phyloP scores from a whole-genome alignment of 92 coral and sea anemone species.

The Epizoanthus stellaris region DNA sequence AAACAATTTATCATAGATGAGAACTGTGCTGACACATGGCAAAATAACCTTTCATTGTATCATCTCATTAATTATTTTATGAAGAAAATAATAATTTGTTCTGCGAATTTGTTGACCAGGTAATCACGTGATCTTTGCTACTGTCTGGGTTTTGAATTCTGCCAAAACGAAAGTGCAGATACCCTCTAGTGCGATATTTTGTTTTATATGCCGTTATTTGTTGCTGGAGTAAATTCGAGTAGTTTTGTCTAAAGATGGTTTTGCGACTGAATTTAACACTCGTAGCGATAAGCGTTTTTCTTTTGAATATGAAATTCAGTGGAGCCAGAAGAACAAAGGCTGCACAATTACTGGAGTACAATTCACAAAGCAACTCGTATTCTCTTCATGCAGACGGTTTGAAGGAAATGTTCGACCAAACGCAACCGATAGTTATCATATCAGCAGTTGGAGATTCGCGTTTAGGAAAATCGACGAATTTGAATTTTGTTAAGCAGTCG shows the following conservation, averaged over 20 bases:
- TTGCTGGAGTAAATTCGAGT: too few species aligned
- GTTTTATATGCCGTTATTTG: too few species aligned
- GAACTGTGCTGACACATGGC: neutral
- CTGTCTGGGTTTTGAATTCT: too few species aligned
- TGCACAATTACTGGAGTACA: neutral
- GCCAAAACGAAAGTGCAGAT: too few species aligned
- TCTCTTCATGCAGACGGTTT: conserved; percentile 30
- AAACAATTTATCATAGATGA: too few species aligned
- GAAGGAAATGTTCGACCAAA: conserved; percentile 9
- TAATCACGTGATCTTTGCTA: too few species aligned
- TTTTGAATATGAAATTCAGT: neutral
- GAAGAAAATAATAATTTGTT: too few species aligned
- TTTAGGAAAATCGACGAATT: conserved; percentile 78
- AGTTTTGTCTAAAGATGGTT: too few species aligned
- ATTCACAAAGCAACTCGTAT: neutral
- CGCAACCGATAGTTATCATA: neutral
- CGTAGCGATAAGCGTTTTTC: neutral
- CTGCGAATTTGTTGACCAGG: too few species aligned
- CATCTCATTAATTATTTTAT: neutral
- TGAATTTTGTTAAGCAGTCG: conserved; percentile 66
- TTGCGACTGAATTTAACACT: too few species aligned
- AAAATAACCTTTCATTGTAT: neutral
- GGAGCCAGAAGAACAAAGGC: conserved; percentile 1
- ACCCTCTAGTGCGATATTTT: too few species aligned
- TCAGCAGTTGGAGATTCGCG: conserved; percentile 79